phyloP scores from a whole-genome alignment of 2,113 vertebrate species.

The Leiothrix lutea region DNA sequence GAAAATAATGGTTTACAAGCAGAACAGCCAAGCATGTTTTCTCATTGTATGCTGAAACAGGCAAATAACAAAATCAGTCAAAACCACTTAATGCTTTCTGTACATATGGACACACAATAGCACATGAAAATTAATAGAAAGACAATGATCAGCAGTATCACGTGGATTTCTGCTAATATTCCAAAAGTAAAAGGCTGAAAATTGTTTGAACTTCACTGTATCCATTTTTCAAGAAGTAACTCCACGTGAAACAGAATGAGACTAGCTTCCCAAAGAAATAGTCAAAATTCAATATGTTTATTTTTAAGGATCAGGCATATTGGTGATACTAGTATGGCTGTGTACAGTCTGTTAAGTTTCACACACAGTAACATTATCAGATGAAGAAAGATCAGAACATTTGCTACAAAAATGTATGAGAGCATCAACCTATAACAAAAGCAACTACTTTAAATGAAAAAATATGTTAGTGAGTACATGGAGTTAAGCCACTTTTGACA shows the following conservation, averaged over 20 bases:
- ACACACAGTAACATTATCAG: slow-evolving; percentile 4
- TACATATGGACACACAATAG: background rate
- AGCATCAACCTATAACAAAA: slow-evolving; percentile 49
- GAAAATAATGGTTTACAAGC: background rate
- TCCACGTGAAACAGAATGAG: background rate
- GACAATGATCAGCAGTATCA: background rate
- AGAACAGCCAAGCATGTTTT: background rate
- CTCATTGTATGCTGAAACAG: background rate
- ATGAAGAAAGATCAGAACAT: slow-evolving; percentile 36
- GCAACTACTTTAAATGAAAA: slow-evolving; percentile 57
- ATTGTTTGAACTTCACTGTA: background rate
- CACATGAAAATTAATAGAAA: background rate
- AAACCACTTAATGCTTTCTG: background rate
- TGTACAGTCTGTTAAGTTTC: background rate
- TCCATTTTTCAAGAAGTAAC: background rate
- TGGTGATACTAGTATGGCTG: background rate
- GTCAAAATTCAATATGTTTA: background rate
- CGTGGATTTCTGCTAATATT: background rate
- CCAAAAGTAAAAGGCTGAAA: background rate
- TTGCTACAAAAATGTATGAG: slow-evolving; percentile 49
- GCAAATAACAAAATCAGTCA: background rate
- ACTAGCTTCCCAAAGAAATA: background rate
- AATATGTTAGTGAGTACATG: background rate
- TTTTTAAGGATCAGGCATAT: background rate
- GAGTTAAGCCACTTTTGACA: slow-evolving; percentile 24